Evolutionary conservation across 2,113 vertebrate species (phyloP).

Genomic region (Coptodon bakossiorum): DNA sequence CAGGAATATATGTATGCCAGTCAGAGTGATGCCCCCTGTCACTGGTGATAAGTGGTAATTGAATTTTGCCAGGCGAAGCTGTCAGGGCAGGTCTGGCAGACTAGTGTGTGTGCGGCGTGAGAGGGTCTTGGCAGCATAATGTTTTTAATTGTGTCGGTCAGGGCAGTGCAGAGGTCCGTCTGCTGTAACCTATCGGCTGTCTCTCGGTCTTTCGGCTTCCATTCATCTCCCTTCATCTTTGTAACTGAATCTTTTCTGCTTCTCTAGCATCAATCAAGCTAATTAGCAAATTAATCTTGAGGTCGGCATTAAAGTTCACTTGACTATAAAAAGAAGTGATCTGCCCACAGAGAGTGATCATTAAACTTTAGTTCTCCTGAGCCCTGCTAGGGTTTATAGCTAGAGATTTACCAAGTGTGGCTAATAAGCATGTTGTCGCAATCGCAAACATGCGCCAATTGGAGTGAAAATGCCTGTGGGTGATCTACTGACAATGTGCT

Average conservation of each 20-base stretch:
- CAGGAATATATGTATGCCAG: slow-evolving; percentile 13
- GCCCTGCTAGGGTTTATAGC: neutral
- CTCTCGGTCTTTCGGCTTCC: neutral
- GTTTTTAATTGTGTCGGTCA: slow-evolving; percentile 36
- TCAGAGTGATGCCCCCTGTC: slow-evolving; percentile 28
- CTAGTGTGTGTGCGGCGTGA: neutral
- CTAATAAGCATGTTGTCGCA: neutral
- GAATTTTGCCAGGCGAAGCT: slow-evolving; percentile 33
- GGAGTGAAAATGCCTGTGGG: neutral
- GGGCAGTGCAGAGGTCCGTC: neutral
- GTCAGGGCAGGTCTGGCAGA: slow-evolving; percentile 8
- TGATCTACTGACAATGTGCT: neutral
- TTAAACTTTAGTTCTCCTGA: neutral
- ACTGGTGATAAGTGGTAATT: slow-evolving; percentile 54
- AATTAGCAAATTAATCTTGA: neutral
- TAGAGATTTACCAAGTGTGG: neutral
- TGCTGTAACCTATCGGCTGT: neutral
- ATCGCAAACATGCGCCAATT: neutral
- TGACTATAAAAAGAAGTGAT: neutral
- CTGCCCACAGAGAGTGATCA: neutral
- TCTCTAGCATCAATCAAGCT: neutral
- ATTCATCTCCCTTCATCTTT: neutral
- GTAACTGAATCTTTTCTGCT: neutral
- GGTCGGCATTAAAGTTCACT: neutral
- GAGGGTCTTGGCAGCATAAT: neutral